phyloP scores from a whole-genome alignment of 1,140 invertebrate genomes.

The Laupala kohalensis region DNA sequence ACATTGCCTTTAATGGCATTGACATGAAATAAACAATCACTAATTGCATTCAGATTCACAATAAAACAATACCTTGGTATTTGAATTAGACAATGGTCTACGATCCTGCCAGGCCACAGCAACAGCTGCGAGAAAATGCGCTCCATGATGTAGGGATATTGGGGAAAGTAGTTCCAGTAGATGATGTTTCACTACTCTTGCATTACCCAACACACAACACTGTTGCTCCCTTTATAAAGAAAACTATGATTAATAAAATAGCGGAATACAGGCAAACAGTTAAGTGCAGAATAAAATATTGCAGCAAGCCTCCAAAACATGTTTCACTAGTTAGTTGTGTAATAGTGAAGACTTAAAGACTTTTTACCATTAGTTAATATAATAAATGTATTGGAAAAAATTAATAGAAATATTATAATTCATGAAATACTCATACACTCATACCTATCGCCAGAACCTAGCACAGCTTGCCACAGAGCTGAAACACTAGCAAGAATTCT shows the following conservation, averaged over 20 bases:
- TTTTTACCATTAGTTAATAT: no score
- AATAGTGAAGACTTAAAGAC: no score
- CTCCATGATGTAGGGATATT: conserved; percentile 71
- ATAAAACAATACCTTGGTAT: conserved; percentile 27
- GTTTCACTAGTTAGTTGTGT: no score
- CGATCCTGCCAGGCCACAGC: conserved; percentile 83
- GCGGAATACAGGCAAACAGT: no score
- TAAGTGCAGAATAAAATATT: no score
- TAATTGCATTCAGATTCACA: no score
- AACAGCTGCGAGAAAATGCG: conserved; percentile 69
- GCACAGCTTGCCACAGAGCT: conserved; percentile 64
- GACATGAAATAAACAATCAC: neutral
- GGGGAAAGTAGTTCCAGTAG: conserved; percentile 77
- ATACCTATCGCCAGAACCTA: conserved; percentile 34
- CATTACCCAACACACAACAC: conserved; percentile 39
- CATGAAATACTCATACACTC: conserved; percentile 11
- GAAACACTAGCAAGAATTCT: conserved; percentile 67
- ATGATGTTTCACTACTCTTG: conserved; percentile 57
- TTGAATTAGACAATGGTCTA: conserved; percentile 25
- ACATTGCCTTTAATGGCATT: no score
- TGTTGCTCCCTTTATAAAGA: conserved; percentile 16
- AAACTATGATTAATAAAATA: neutral
- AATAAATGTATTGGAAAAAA: no score
- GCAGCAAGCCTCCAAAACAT: no score
- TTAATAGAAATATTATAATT: neutral